These are phyloP conservation scores for Ceratitis capitata DNA, from an alignment of 1,140 invertebrate species.

Conservation along the genomic window DNA sequence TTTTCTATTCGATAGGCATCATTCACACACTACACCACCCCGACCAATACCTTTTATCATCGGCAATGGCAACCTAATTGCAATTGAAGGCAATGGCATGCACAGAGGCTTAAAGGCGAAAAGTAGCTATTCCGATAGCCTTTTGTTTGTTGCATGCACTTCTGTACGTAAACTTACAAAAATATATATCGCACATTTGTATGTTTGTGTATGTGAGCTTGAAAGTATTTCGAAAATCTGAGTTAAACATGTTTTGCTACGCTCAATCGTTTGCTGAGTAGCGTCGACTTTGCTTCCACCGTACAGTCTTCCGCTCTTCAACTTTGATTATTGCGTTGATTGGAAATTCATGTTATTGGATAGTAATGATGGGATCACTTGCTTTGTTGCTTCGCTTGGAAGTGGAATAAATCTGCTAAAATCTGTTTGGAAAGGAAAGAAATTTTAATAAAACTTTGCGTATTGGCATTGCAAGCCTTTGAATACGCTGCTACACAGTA, in stretches of 20 bases:
- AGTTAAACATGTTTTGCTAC: background rate
- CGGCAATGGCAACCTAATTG: background rate
- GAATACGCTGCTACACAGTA: no score
- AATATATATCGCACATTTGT: background rate
- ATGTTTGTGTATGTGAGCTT: background rate
- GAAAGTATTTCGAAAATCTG: background rate
- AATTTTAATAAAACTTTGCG: background rate
- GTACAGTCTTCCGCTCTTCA: background rate
- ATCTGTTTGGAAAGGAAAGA: background rate
- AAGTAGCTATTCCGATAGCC: background rate
- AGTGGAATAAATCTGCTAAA: no score
- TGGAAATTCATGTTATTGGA: constrained; percentile 30
- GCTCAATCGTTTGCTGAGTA: background rate
- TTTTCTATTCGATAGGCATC: background rate
- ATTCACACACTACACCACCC: background rate
- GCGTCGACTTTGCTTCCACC: background rate
- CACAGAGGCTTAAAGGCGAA: background rate
- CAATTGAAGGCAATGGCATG: background rate
- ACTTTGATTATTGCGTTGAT: background rate
- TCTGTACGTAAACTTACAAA: no score
- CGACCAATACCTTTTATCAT: background rate
- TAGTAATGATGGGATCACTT: background rate
- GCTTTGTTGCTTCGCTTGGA: background rate
- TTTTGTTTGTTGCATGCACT: no score
- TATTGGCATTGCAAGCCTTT: background rate